phyloP scores from a whole-genome alignment of 2,113 vertebrate genomes.

The Chaetops frenatus region DNA sequence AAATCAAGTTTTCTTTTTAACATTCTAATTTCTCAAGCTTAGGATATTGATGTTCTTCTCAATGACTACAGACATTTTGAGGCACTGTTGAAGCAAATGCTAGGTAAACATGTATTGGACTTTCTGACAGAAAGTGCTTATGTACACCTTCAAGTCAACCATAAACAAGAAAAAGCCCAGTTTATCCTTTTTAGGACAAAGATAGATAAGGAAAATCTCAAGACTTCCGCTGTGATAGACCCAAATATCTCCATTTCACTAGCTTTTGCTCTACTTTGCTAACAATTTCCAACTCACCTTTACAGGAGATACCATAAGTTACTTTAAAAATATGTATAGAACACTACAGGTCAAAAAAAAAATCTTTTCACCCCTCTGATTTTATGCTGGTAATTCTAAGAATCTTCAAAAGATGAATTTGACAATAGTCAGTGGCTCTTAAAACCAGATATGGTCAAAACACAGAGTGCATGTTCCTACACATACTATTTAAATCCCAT shows the following conservation, averaged over 20 bases:
- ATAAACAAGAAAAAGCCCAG: background rate
- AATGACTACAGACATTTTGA: background rate
- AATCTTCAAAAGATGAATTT: background rate
- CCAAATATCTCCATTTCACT: background rate
- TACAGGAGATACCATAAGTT: background rate
- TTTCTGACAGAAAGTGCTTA: background rate
- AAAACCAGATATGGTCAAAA: background rate
- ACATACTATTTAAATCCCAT: background rate
- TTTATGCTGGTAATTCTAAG: background rate
- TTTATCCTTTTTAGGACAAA: background rate
- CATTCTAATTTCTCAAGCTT: background rate
- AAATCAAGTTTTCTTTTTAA: background rate
- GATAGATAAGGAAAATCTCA: background rate
- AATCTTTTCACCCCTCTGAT: rapidly evolving
- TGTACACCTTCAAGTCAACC: background rate
- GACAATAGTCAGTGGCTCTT: background rate
- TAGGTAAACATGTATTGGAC: background rate
- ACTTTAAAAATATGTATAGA: background rate
- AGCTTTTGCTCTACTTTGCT: background rate
- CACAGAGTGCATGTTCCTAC: background rate
- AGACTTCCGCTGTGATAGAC: background rate
- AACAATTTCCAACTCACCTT: background rate
- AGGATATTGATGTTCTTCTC: background rate
- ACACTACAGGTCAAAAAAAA: background rate
- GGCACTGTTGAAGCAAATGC: background rate